phyloP scores from a whole-genome alignment of 2,113 vertebrate genomes.

The Podarcis cretensis region DNA sequence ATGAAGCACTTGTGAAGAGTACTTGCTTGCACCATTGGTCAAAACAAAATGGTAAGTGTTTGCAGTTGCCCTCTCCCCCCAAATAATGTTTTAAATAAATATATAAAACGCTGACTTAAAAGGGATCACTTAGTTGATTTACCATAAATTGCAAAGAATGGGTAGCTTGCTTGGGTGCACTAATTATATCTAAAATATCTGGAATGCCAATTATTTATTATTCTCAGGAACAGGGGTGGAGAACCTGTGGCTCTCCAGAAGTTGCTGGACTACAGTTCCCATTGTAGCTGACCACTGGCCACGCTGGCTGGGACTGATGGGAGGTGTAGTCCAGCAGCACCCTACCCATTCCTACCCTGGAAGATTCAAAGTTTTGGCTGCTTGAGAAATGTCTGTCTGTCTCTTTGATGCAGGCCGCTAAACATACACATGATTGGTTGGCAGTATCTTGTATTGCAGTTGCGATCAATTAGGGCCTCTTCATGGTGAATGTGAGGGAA shows the following conservation, averaged over 20 bases:
- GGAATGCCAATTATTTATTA: background rate
- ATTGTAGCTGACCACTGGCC: too few species aligned
- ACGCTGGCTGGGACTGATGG: too few species aligned
- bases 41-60: conserved; percentile 90
- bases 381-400: too few species aligned
- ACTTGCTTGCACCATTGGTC: conserved; percentile 96
- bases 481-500: background rate
- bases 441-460: background rate
- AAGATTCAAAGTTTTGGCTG: too few species aligned
- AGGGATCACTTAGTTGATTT: background rate
- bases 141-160: too few species aligned
- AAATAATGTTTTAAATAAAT: background rate
- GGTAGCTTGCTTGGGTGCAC: background rate
- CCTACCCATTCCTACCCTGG: too few species aligned
- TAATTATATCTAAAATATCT: background rate
- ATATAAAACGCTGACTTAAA: background rate
- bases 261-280: background rate
- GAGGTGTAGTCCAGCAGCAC: too few species aligned
- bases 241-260: background rate
- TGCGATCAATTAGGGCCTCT: background rate
- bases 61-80: too few species aligned
- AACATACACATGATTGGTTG: background rate
- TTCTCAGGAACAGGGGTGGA: background rate
- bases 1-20: conserved; percentile 94
- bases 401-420: background rate